Base-by-base conservation (phyloP, 2,888 invertebrate species). In the Hypomecis punctinalis region DNA sequence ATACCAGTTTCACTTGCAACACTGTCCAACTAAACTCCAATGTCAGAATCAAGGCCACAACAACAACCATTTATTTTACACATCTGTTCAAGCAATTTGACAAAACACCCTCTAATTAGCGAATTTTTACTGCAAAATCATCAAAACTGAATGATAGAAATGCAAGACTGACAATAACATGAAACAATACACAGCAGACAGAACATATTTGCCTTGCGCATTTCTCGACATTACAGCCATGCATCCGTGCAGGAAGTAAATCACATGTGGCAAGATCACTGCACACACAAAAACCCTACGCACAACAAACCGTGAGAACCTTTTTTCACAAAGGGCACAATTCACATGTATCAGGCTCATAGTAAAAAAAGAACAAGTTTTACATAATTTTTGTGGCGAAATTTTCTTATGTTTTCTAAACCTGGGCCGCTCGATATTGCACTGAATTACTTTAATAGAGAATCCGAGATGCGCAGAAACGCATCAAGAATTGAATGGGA, bases 21-120 rank as follows among this genome's bases (percentile, higher is more conserved):
- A 64, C 45, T 65, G 42, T 64, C 64, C 48, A 68, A 57, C 48
- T 67, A 56, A 63, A 57, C 64, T 63, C 73, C 85, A 91, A 87
- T 87, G 88, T 87, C 88, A 90, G 74, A 86, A 84, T 82, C 89
- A 91, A 91, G 91, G 90, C 88, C 86, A 88, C 71, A 69, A 74
- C 76, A 82, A 80, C 83, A 79, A 81, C 76, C 13, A 47, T 43
- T 49, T 13, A 72, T 67, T 80, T 11, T 5, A 46, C 46, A 37
- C 46, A 59, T 61, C 59, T 63, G 46, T 53, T 48, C 40, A 55
- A 7, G 42, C 39, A 40, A 48, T 39, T 45, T 36, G 56, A n/a
- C 33, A 55, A 6, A 13, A 35, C 45, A 56, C 9, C 10, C 8
- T 13, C 35, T n/a, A 61, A 35, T 45, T 7, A 47, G 6, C 10